Evolutionary conservation across 2,113 vertebrate genomes (phyloP), one percentile per base, ranked within the genome.

Genomic region (Chinchilla lanigera): DNA sequence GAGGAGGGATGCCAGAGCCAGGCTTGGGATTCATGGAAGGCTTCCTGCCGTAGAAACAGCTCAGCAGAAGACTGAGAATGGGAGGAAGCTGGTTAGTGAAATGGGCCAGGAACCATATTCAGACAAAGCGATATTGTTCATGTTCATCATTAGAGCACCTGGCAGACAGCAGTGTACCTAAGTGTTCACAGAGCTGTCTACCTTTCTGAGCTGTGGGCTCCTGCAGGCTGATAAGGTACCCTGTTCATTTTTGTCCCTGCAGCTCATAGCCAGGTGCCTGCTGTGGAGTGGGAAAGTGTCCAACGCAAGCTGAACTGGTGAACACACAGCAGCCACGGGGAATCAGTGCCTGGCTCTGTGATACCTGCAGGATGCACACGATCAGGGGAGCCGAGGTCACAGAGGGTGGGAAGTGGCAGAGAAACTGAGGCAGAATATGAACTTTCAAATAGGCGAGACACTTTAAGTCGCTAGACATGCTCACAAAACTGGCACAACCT

Each of bases 51-150:
- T 17, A 5, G 14, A 19, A n/a, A 67, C 60, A 1, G 33, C 44
- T 86, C 82, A 24, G 54, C 2, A 7, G 30, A 96, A 56, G 30
- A 41, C 56, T 58, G 28, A 33, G 9, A 44, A 22, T 9, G 63
- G 86, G 38, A 82, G 47, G 80, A 47, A 91, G 41, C 41, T 33
- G 17, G 58, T 61, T 84, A 87, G 69, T 92, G 78, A 78, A 78
- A 52, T 5, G 14, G 78, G 83, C 91, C 86, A 35, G 3, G 26
- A 54, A 33, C 80, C 33, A 33, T 0, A 0, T 65, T 89, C 71
- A 75, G 71, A 97, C 93, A 97, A 87, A 94, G 50, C 78, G n/a
- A 19, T 67, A 69, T 38, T 94, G 86, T 94, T 58, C 4, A 1
- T 44, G 7, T 50, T 65, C 61, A 14, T 93, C 60, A 14, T 26